Percentiles rank a stretch among this genome's conserved stretches.
Evolutionary conservation across 2,888 invertebrate genomes (phyloP).

Genomic region (Tillus elongatus): DNA sequence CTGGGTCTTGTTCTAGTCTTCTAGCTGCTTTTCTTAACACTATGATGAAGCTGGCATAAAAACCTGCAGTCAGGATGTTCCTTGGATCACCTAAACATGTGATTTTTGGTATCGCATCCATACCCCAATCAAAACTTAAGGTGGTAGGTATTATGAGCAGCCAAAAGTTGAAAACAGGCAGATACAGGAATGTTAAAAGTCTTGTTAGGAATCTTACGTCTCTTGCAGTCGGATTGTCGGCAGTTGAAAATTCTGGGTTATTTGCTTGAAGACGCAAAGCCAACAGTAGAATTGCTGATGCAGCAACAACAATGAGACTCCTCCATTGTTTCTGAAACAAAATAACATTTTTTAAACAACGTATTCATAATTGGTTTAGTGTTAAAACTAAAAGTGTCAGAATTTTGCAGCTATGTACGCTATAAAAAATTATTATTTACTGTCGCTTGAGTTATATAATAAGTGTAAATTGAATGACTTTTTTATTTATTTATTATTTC

Average conservation of each 20-base stretch:
- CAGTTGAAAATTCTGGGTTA: slow-evolving; percentile 77
- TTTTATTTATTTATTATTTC: too few species aligned
- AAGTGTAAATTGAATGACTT: too few species aligned
- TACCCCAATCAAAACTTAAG: slow-evolving; percentile 97
- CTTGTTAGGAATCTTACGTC: slow-evolving; percentile 72
- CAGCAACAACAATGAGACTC: slow-evolving; percentile 58
- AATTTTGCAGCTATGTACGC: too few species aligned
- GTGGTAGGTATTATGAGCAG: slow-evolving; percentile 78
- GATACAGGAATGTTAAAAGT: slow-evolving; percentile 80
- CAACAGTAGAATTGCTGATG: slow-evolving; percentile 59
- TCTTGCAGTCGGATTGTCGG: slow-evolving; percentile 94
- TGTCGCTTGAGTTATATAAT: too few species aligned
- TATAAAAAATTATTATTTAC: too few species aligned
- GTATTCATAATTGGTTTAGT: too few species aligned
- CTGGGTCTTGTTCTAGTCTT: too few species aligned
- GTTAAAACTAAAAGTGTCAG: too few species aligned
- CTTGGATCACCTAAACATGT: slow-evolving; percentile 68
- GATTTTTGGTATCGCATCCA: slow-evolving; percentile 90
- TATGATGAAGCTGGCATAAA: slow-evolving; percentile 52
- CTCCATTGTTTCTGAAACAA: slow-evolving; percentile 61
- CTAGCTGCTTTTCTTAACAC: neutral
- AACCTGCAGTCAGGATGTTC: slow-evolving; percentile 63
- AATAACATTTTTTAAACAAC: too few species aligned
- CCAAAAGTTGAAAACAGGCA: slow-evolving; percentile 85
- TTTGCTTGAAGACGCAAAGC: slow-evolving; percentile 71